phyloP scores from a whole-genome alignment of 2,113 vertebrate species.

The Mungos mungo region DNA sequence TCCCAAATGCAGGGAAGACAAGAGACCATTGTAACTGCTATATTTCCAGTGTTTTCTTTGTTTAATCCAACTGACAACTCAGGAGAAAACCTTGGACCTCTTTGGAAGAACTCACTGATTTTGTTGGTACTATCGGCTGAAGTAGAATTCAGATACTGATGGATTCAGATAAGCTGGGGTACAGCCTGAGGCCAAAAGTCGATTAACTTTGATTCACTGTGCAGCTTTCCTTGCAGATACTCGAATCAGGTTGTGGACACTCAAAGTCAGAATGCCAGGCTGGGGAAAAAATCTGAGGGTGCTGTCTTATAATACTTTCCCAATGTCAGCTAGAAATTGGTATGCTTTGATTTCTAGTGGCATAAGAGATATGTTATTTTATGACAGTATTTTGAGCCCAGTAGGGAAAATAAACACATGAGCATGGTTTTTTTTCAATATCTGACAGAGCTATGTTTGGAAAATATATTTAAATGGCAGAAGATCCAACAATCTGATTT shows the following conservation, averaged over 20 bases:
- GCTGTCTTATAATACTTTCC: not conserved
- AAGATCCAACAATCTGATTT: not conserved
- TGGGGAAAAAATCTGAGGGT: not conserved
- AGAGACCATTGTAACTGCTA: not conserved
- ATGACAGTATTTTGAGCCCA: not conserved
- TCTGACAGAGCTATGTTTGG: not conserved
- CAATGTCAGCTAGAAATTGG: not conserved
- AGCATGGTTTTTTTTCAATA: not conserved
- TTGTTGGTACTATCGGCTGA: not conserved
- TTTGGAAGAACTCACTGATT: not conserved
- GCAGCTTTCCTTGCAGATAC: not conserved
- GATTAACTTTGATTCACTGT: not conserved
- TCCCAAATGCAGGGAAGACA: not conserved
- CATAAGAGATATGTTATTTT: not conserved
- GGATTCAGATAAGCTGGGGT: not conserved
- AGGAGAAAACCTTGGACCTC: not conserved
- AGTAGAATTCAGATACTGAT: not conserved
- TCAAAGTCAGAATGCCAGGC: not conserved
- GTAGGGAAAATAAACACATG: not conserved
- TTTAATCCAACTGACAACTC: not conserved
- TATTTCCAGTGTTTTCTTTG: not conserved
- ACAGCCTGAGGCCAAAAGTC: not conserved
- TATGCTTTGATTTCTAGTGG: not conserved
- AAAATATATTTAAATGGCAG: not conserved
- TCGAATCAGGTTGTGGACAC: not conserved